Percentiles rank a stretch among this genome's conserved stretches.
Conservation (phyloP, 92 coral and sea anemone genomes). For the Paragorgia papillata region DNA sequence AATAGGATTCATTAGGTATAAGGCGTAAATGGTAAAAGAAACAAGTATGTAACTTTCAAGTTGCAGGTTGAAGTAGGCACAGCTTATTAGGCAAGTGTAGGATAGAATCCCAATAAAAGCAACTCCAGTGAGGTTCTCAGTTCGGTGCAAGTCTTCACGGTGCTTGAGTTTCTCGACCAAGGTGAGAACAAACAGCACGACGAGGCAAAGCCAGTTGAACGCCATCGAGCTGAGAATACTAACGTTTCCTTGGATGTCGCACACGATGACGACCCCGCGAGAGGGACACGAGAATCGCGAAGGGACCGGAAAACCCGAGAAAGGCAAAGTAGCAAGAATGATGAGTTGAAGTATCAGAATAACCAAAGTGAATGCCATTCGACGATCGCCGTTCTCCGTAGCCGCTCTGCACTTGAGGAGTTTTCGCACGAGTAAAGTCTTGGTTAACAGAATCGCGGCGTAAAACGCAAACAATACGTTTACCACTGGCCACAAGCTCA, state of each 20-base stretch:
- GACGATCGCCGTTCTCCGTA: background rate
- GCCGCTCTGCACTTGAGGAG: background rate
- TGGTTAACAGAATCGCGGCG: constrained; percentile 14
- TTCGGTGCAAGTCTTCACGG: background rate
- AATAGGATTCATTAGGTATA: constrained; percentile 18
- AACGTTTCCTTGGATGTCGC: background rate
- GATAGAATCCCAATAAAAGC: constrained; percentile 10
- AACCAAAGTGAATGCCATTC: background rate
- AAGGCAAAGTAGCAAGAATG: background rate
- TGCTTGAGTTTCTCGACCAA: background rate
- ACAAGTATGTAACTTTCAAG: background rate
- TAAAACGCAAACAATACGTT: constrained; percentile 18
- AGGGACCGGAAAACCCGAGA: background rate
- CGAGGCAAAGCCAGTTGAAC: constrained; percentile 17
- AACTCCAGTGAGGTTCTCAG: constrained; percentile 1
- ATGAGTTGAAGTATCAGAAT: constrained; percentile 22
- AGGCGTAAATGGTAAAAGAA: background rate
- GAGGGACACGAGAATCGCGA: background rate
- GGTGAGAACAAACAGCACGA: constrained; percentile 6
- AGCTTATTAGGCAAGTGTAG: constrained; percentile 9
- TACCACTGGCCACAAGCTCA: background rate
- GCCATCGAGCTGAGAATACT: constrained; percentile 12
- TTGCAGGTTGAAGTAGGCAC: constrained; percentile 9
- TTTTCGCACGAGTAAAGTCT: background rate
- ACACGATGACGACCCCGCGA: background rate